Evolutionary conservation across 1,140 invertebrate species (phyloP), one percentile per base, ranked within the genome.

Genomic region (Temnothorax longispinosus): DNA sequence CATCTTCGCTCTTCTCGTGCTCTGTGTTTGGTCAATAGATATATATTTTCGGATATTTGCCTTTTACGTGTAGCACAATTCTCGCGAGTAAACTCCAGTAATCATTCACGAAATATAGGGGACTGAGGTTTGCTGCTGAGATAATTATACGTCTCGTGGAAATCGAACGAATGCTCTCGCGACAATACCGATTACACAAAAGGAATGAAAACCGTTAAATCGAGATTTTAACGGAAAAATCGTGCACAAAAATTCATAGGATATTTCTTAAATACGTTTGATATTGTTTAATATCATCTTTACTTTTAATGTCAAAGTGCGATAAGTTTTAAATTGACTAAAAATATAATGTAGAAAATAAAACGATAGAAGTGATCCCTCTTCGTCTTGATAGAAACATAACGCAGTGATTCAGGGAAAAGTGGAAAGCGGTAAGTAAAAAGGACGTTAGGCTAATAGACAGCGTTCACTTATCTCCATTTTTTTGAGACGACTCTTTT

Each of bases 141-240:
- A 93, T 93, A 93, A 94, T 94, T 93, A 90, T 71, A 84, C 75
- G 90, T 90, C 91, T 91, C 76, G 44, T 38, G 15, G 11, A 86
- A 72, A 32, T 35, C 77, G 77, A 71, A 52, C 62, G 47, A 71
- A 52, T 32, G 32, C 35, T 52, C 58, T 62, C 72, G 10, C 41
- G 52, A 86, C 41, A 38, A 38, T 81, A 52, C 13, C 41, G 21
- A 50, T 64, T 54, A 15, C n/a, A 56, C 8, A 38, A 47, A 41
- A 52, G 41, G 7, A 78, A 47, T 4, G 13, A 67, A 56, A 86
- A 65, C 80, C 64, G 75, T 86, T 69, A 47, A 80, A 44, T 21
- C 38, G 8, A 0, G 8, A 78, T 80, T 67, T 77, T 27, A 69
- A 86, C 84, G 74, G 75, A 67, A 47, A 69, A 80, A 69, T 32